Conservation (phyloP, 1,140 invertebrate genomes). For the Formica selysi region DNA sequence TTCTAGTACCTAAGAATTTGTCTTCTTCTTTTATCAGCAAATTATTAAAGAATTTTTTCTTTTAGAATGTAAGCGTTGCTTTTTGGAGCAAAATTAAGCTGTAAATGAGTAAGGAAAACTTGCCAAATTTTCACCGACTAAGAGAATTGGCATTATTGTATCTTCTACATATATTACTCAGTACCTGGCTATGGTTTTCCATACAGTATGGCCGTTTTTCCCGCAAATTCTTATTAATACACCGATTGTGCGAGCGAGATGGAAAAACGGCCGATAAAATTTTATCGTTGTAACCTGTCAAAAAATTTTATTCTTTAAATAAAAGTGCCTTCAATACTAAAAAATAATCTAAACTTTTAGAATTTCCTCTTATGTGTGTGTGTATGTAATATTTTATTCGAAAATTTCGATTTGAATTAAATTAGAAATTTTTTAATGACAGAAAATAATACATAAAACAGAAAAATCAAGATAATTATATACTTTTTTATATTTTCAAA, state of each 20-base stretch:
- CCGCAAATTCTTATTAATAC: constrained; percentile 56
- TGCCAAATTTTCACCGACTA: constrained; percentile 69
- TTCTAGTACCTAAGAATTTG: constrained; percentile 45
- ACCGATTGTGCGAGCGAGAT: constrained; percentile 27
- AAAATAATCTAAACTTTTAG: constrained; percentile 6
- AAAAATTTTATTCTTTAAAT: constrained; percentile 82
- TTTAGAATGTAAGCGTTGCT: constrained; percentile 48
- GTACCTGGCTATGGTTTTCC: constrained; percentile 81
- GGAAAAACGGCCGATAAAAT: constrained; percentile 78
- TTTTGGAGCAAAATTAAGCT: constrained; percentile 59
- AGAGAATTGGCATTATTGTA: constrained; percentile 74
- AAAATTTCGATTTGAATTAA: constrained; percentile 29
- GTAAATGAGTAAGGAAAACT: constrained; percentile 35
- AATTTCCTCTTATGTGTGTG: neutral
- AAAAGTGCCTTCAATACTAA: constrained; percentile 82
- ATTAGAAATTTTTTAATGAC: neutral
- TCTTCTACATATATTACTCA: constrained; percentile 75
- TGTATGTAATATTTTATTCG: constrained; percentile 1
- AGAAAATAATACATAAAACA: constrained; percentile 4
- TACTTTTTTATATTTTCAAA: neutral
- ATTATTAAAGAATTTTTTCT: constrained; percentile 46
- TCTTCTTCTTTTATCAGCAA: constrained; percentile 51
- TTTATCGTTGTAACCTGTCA: constrained; percentile 78
- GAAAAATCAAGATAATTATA: neutral
- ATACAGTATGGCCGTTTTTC: constrained; percentile 71